A percentile compares a stretch with the other conserved stretches of the same genome.
phyloP scores from a whole-genome alignment of 2,888 invertebrate species.

The Metallyticus violacea region DNA sequence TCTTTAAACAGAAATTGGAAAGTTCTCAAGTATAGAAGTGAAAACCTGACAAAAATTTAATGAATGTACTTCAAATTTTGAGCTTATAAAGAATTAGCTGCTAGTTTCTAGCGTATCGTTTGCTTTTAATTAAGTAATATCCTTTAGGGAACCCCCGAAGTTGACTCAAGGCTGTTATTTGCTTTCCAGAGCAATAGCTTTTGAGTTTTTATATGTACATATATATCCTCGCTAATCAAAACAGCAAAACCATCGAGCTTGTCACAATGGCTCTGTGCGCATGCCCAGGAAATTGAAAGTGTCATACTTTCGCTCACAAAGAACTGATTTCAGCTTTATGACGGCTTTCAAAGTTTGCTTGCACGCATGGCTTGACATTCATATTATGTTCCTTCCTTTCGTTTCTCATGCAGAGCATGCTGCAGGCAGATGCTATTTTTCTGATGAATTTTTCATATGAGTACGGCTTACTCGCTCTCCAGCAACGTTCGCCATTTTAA shows the following conservation, averaged over 20 bases:
- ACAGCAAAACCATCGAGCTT: not conserved
- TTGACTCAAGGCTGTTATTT: no score
- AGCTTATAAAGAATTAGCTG: no score
- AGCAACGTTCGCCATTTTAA: not conserved
- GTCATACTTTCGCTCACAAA: not conserved
- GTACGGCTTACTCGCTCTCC: not conserved
- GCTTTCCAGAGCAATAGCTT: no score
- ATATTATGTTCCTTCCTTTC: not conserved
- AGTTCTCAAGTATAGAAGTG: no score
- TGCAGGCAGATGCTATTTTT: not conserved
- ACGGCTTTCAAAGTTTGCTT: not conserved
- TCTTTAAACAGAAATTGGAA: no score
- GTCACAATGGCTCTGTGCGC: not conserved
- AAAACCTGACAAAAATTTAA: no score
- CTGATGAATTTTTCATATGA: not conserved
- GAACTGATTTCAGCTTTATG: not conserved
- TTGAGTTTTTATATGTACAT: no score
- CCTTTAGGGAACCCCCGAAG: no score
- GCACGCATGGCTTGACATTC: not conserved
- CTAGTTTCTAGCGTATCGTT: no score
- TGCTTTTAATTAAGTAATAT: no score
- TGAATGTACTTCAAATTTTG: no score
- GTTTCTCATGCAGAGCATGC: not conserved
- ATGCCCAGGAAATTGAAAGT: not conserved
- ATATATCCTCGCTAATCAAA: not conserved